Percentiles rank a stretch among this genome's conserved stretches.
phyloP scores from a whole-genome alignment of 2,888 invertebrate species.

The Eupeodes latifasciatus region DNA sequence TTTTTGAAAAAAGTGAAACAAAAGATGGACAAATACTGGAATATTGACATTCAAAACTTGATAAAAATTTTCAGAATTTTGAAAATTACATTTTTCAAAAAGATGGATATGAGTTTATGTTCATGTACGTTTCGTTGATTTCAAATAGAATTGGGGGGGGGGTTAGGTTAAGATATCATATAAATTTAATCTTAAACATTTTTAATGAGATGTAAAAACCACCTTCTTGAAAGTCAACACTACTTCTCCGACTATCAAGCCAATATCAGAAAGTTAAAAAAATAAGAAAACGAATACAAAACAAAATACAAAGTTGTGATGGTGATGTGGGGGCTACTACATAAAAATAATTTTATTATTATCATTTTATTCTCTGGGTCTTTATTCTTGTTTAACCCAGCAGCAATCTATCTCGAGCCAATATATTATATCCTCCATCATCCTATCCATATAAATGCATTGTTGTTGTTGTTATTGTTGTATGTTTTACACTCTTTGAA shows the following conservation, averaged over 20 bases:
- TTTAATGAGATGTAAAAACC: too few species aligned
- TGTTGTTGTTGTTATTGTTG: slow-evolving; percentile 44
- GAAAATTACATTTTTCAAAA: too few species aligned
- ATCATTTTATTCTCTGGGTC: slow-evolving; percentile 63
- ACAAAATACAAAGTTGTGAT: slow-evolving; percentile 52
- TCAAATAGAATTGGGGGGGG: too few species aligned
- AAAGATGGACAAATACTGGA: too few species aligned
- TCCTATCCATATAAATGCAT: background rate
- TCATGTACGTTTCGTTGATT: too few species aligned
- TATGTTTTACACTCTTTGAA: slow-evolving; percentile 20
- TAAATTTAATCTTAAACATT: too few species aligned
- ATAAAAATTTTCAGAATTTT: too few species aligned
- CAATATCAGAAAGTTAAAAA: slow-evolving; percentile 48
- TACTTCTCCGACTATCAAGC: background rate
- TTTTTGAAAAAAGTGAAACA: too few species aligned
- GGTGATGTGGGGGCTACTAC: slow-evolving; percentile 74
- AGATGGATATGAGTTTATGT: too few species aligned
- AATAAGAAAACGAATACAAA: slow-evolving; percentile 16
- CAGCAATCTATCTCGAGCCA: slow-evolving; percentile 43
- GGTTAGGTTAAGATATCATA: too few species aligned
- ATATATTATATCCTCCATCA: slow-evolving; percentile 1
- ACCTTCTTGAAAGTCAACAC: background rate
- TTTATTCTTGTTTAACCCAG: slow-evolving; percentile 40
- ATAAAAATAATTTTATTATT: slow-evolving; percentile 75
- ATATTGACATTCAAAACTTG: too few species aligned